These are phyloP conservation scores for Neosalanx taihuensis DNA, from an alignment of 2,797 vertebrate genomes.

Conservation along the genomic window DNA sequence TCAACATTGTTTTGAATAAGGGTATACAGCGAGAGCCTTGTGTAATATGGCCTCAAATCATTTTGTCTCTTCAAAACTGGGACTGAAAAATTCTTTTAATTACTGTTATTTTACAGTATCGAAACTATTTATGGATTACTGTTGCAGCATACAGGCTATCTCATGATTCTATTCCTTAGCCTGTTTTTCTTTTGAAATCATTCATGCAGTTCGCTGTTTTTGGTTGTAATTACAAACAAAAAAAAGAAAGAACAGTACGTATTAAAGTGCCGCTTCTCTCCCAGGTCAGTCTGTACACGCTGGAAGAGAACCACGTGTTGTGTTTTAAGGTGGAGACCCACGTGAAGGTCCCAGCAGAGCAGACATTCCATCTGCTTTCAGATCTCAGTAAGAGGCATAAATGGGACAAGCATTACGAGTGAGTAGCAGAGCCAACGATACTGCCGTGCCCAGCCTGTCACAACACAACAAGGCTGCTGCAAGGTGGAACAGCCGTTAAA, in stretches of 20 bases:
- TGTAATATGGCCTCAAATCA: constrained; percentile 1
- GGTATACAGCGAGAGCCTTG: no score
- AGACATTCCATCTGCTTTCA: constrained; percentile 86
- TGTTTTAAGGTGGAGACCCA: constrained; percentile 89
- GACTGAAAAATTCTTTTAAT: not conserved
- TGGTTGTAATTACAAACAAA: not conserved
- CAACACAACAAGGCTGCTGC: not conserved
- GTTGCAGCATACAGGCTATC: no score
- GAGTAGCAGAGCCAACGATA: constrained; percentile 50
- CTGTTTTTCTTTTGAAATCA: no score
- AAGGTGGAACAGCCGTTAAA: not conserved
- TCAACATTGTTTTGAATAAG: constrained; percentile 24
- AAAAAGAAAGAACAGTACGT: constrained; percentile 13
- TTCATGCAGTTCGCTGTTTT: not conserved
- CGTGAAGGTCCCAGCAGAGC: constrained; percentile 70
- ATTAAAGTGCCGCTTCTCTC: constrained; percentile 6
- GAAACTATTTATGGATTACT: no score
- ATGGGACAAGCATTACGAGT: constrained; percentile 91
- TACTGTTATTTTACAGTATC: no score
- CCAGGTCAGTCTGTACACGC: constrained; percentile 86
- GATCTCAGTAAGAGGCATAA: constrained; percentile 83
- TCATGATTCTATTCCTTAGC: no score
- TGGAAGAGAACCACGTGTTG: constrained; percentile 90
- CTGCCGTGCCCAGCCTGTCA: not conserved
- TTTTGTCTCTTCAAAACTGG: constrained; percentile 5